Percentiles rank a stretch among this genome's conserved stretches.
Evolutionary conservation across 2,888 invertebrate species (phyloP).

Genomic region (Amaurobius ferox): DNA sequence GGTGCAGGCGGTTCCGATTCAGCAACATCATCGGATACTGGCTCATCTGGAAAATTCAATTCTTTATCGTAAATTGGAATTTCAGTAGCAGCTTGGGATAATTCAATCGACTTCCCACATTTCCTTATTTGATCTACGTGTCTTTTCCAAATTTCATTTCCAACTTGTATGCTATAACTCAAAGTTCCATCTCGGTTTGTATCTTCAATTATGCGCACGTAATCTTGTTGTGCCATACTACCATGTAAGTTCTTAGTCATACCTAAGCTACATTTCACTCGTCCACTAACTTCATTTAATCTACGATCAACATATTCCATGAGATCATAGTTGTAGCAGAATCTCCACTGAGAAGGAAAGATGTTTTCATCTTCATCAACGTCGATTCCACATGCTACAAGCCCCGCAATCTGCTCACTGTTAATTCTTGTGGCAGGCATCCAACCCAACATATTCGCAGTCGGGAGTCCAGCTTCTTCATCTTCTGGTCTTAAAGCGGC

Average conservation of each 20-base stretch:
- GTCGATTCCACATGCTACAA: background rate
- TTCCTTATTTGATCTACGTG: slow-evolving; percentile 40
- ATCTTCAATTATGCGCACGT: no score
- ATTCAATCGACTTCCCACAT: slow-evolving; percentile 43
- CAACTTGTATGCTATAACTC: no score
- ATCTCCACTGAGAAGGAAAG: background rate
- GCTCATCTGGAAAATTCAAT: slow-evolving; percentile 39
- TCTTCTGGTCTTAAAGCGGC: background rate
- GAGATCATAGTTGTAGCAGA: background rate
- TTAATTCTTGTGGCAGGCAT: slow-evolving; percentile 1
- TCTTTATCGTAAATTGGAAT: slow-evolving; percentile 40
- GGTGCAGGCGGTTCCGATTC: no score
- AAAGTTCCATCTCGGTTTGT: no score
- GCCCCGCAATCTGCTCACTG: background rate
- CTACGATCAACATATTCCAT: slow-evolving; percentile 4
- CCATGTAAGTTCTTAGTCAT: background rate
- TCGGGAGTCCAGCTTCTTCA: background rate
- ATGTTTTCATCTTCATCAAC: background rate
- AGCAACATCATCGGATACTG: no score
- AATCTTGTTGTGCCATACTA: background rate
- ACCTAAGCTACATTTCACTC: background rate
- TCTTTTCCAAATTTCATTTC: no score
- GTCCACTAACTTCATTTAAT: slow-evolving; percentile 10
- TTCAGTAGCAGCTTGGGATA: slow-evolving; percentile 37
- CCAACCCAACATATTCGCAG: slow-evolving; percentile 17